Base-by-base conservation (phyloP, 2,888 invertebrate genomes). In the Eledona agricola region DNA sequence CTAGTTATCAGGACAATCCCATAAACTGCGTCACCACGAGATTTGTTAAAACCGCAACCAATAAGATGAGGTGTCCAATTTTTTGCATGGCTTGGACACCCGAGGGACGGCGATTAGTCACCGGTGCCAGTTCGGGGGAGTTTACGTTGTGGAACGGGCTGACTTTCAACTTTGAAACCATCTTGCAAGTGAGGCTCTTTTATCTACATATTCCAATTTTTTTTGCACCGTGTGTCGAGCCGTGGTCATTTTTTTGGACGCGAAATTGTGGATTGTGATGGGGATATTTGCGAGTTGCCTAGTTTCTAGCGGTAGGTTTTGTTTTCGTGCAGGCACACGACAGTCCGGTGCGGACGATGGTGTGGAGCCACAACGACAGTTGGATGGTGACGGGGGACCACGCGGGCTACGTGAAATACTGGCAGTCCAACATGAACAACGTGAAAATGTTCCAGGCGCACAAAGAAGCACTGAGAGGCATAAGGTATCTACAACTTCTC, bases 371-470 rank as follows among this genome's bases (percentile, higher is more conserved):
- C 78, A 97, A 96, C 71, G 98, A 98, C 80, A 91, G 92, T 67
- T 99, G 99, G 99, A 96, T 99, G 96, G 93, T 99, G 55, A 98
- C 98, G 0, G 99, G 95, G 11, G 99, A 99, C 79, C 97, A 98
- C 76, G 90, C 91, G 38, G 99, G 99, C 54, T 99, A 93, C 77
- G 95, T 99, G 60, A 99, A 99, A 75, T 99, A 99, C 80, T 99
- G 99, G 99, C 99, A 99, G 83, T 95, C 96, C 67, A 99, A 99
- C 80, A 99, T 99, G 99, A 99, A 99, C 82, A 99, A 99, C 81
- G 99, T 99, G 51, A 98, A 99, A 85, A 98, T 99, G 96, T 99
- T 96, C 83, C 98, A 98, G 80, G 99, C 98, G 49, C 99, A 99
- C 79, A 98, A 99, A 86, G 99, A 99, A 83, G 94, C 99, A 62